Base-by-base conservation (phyloP, 2,113 vertebrate species). In the Heterochromis multidens region DNA sequence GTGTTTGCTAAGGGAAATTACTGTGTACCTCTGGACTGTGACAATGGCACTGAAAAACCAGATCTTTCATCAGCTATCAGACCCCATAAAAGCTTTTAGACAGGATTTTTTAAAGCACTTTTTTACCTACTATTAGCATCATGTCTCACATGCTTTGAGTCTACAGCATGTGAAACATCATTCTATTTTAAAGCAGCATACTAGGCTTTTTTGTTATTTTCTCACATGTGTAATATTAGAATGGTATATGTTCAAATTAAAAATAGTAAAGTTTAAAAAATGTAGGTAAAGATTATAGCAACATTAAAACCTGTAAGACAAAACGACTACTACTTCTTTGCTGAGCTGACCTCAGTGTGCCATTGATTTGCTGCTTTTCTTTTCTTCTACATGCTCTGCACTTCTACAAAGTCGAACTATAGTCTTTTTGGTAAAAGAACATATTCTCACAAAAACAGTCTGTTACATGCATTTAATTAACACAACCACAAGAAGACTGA, bases 1-100 rank as follows among this genome's bases (percentile, higher is more conserved):
- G 37, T 90, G 80, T 92, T 87, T 90, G 85, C 79, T 58, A 74
- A 43, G 80, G 59, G 89, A 93, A 93, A 93, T 89, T 60, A 79
- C 62, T 85, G 61, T 79, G 80, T 83, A 80, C 60, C 62, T 79
- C 52, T 21, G 27, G 63, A 79, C 74, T 70, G 46, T 43, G 29
- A 76, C 27, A 83, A 23, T 60, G 60, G 31, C 46, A 46, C 62
- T 37, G 65, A 25, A 62, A 80, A 77, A 86, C 29, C 46, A 60
- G 19, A 49, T 79, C 63, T 82, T 84, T 81, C 35, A 80, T 89
- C 76, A 88, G 59, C 54, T 29, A 56, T 37, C 54, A 65, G 17
- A 21, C 13, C 46, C 52, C 31, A 67, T 56, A 43, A 72, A 43
- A 33, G 54, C 74, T 81, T 43, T 86, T 16, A 65, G 81, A 65